Evolutionary conservation across 1,140 invertebrate genomes (phyloP).

Genomic region (Caerostris darwini): DNA sequence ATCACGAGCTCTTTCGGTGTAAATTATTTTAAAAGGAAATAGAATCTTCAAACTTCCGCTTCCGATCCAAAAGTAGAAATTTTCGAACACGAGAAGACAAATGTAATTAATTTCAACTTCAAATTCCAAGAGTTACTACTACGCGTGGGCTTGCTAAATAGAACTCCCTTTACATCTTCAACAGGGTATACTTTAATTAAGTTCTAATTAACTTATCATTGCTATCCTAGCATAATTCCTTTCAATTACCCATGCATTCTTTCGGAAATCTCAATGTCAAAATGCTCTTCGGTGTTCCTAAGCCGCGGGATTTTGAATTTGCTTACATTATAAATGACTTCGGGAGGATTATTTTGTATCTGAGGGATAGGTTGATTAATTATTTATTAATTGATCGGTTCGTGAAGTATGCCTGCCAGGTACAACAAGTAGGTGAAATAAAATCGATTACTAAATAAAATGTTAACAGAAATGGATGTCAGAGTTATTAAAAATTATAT

Average conservation of each 20-base stretch:
- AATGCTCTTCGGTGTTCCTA: not conserved
- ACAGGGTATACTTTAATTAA: slow-evolving; percentile 54
- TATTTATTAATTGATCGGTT: slow-evolving; percentile 66
- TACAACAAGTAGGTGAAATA: not conserved
- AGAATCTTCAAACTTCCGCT: slow-evolving; percentile 14
- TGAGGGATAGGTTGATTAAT: slow-evolving; percentile 38
- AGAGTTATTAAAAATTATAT: too few species aligned
- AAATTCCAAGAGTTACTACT: not conserved
- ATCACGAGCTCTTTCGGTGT: not conserved
- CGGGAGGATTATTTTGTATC: slow-evolving; percentile 6
- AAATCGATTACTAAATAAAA: not conserved
- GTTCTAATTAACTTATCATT: slow-evolving; percentile 71
- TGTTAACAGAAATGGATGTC: too few species aligned
- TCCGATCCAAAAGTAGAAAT: slow-evolving; percentile 20
- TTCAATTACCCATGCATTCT: slow-evolving; percentile 46
- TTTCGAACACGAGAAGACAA: slow-evolving; percentile 14
- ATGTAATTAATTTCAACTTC: slow-evolving; percentile 40
- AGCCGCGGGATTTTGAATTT: slow-evolving; percentile 44
- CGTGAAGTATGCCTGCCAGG: slow-evolving; percentile 1
- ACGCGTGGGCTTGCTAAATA: not conserved
- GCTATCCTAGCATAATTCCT: slow-evolving; percentile 60
- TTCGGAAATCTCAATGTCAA: slow-evolving; percentile 28
- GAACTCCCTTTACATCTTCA: slow-evolving; percentile 30
- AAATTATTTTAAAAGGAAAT: slow-evolving; percentile 5
- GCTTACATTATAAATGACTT: slow-evolving; percentile 60